Base-by-base conservation (phyloP, 2,888 invertebrate species). In the Helicoverpa assulta region DNA sequence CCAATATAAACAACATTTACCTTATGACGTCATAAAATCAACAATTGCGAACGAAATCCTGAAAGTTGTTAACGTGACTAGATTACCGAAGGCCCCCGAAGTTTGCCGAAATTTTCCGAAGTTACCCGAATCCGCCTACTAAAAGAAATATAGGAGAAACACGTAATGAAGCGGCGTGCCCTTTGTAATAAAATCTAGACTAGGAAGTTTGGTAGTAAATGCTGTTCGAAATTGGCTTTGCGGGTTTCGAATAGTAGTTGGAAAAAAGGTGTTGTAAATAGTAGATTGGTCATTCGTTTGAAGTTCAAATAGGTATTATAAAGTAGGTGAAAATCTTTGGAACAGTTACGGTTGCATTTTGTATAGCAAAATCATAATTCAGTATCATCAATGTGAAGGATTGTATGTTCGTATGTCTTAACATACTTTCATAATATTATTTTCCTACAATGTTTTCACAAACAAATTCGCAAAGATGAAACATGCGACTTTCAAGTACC, bases 61-160 rank as follows among this genome's bases (percentile, higher is more conserved):
- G 43, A 70, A 77, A 80, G 63, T 52, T 61, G 70, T 75, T 76
- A 63, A 67, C 77, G 80, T 80, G 77, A 76, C 80, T 64, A 40
- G 59, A 56, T 56, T 75, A 55, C 47, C 54, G 47, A 68, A 68
- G 21, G 21, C 8, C 6, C 0, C 47, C 64, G 61, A 79, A 43
- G 7, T 58, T 69, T 40, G 0, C 16, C 65, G 53, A 75, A 29
- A 10, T 43, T 69, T 47, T 0, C 16, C 65, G 53, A 75, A 29
- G 14, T 43, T 5, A 51, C 6, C 16, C 40, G 71, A 78, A 40
- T 12, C 1, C 18, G 18, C 8, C 47, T 16, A 51, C 47, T 18
- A 8, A 54, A 54, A 37, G 14, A 47, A 80, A 77, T 70, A 51
- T 66, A 75, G 76, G 62, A 51, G 63, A 63, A 75, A 63, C 53